Conservation (phyloP, 30 jellyfish, hydroid and myxozoan genomes). For the Cassiopea xamachana region DNA sequence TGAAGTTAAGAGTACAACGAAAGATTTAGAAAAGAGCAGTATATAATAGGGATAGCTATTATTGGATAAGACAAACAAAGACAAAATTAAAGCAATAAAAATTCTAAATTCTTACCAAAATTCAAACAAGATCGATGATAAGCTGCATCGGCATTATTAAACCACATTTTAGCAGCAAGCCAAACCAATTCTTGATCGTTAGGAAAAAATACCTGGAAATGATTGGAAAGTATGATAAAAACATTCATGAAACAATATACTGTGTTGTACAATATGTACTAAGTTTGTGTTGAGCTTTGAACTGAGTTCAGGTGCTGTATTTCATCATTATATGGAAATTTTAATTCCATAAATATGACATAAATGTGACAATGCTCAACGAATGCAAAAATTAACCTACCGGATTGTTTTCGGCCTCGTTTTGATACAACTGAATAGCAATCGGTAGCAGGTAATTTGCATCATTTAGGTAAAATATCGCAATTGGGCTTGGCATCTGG, state of each 20-base stretch:
- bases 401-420: conserved; percentile 76
- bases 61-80: conserved; percentile 41
- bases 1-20: too few species aligned
- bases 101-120: conserved; percentile 52
- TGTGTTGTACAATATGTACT: neutral
- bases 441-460: conserved; percentile 80
- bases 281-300: too few species aligned
- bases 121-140: conserved; percentile 85
- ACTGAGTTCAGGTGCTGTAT: too few species aligned
- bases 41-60: conserved; percentile 13
- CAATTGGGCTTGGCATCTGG: conserved; percentile 95
- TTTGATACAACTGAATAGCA: conserved; percentile 92
- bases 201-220: conserved; percentile 88
- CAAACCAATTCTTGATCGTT: conserved; percentile 88
- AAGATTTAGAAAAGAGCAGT: too few species aligned
- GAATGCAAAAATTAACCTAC: conserved; percentile 8
- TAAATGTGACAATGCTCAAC: too few species aligned
- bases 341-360: too few species aligned
- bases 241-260: neutral
- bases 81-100: neutral
- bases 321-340: too few species aligned
- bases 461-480: conserved; percentile 85
- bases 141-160: conserved; percentile 94
- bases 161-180: conserved; percentile 98
- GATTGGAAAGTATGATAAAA: neutral